Evolutionary conservation across 2,113 vertebrate species (phyloP).

Genomic region (Lethenteron camtschaticum): DNA sequence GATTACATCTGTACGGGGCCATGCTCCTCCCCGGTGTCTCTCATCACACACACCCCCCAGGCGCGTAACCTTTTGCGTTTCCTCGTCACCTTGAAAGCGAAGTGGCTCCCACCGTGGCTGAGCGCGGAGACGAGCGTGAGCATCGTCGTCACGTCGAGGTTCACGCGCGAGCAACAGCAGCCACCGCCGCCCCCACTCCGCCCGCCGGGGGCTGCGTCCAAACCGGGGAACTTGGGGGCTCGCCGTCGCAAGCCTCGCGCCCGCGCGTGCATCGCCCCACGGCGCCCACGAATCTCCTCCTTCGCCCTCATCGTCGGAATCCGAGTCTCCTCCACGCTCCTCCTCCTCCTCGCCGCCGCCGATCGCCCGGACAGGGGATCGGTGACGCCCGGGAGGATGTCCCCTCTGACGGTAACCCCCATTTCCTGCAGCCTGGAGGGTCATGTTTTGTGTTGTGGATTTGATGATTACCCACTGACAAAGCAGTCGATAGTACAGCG

Average conservation of each 20-base stretch:
- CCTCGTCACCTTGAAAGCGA: constrained; percentile 28
- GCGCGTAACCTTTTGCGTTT: too few relatives aligned
- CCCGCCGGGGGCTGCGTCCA: constrained; percentile 45
- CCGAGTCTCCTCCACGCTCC: constrained; percentile 14
- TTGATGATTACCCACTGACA: too few relatives aligned
- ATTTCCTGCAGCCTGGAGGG: constrained; percentile 30
- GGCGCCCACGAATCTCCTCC: constrained; percentile 4
- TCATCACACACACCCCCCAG: not conserved
- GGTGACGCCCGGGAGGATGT: constrained; percentile 52
- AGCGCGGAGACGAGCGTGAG: constrained; percentile 74
- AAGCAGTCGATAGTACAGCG: too few relatives aligned
- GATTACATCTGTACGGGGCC: not conserved
- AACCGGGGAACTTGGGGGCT: constrained; percentile 30
- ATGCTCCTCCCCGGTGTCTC: not conserved
- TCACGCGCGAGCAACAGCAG: constrained; percentile 42
- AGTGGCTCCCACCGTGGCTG: constrained; percentile 59
- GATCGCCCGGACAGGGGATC: constrained; percentile 16
- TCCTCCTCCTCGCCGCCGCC: constrained; percentile 8
- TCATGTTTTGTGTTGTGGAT: too few relatives aligned
- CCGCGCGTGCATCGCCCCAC: too few relatives aligned
- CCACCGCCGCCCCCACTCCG: constrained; percentile 42
- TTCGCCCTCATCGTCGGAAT: constrained; percentile 23
- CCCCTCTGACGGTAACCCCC: constrained; percentile 64
- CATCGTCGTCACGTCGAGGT: constrained; percentile 80
- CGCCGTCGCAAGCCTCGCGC: not conserved